Evolutionary conservation across 2,113 vertebrate genomes (phyloP).

Genomic region (Orcinus orca): DNA sequence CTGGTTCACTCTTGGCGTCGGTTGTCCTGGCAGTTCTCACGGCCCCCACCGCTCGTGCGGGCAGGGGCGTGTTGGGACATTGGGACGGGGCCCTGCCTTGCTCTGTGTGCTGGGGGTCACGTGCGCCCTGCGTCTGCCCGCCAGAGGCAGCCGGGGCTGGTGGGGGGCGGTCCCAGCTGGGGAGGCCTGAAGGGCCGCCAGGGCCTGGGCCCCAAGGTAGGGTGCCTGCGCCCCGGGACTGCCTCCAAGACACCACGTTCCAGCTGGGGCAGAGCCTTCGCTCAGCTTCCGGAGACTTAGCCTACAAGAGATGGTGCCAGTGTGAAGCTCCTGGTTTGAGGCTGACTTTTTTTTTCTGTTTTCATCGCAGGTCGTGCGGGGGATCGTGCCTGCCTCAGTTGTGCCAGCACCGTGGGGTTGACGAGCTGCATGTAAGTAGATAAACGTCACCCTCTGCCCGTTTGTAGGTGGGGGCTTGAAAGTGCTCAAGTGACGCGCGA

Average conservation of each 20-base stretch:
- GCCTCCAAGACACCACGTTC: background rate
- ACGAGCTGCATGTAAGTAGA: constrained; percentile 86
- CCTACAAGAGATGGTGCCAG: fast-evolving
- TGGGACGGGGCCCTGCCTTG: background rate
- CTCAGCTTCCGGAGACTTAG: background rate
- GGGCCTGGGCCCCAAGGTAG: background rate
- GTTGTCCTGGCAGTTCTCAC: background rate
- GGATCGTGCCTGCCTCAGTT: constrained; percentile 86
- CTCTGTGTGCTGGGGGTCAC: background rate
- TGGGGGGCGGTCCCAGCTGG: no score
- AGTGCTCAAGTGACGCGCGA: fast-evolving
- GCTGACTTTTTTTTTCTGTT: background rate
- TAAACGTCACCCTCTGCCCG: fast-evolving
- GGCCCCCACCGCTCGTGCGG: background rate
- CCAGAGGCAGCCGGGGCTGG: background rate
- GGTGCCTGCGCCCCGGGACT: background rate
- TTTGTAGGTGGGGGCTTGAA: background rate
- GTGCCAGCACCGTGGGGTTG: constrained; percentile 83
- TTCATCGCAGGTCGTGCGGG: constrained; percentile 83
- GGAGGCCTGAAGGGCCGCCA: background rate
- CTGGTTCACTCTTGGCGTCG: background rate
- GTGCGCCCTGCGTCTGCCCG: background rate
- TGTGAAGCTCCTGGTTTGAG: fast-evolving
- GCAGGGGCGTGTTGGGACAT: background rate
- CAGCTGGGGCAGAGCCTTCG: background rate